phyloP scores from a whole-genome alignment of 2,113 vertebrate genomes.

The Corvus moneduloides region DNA sequence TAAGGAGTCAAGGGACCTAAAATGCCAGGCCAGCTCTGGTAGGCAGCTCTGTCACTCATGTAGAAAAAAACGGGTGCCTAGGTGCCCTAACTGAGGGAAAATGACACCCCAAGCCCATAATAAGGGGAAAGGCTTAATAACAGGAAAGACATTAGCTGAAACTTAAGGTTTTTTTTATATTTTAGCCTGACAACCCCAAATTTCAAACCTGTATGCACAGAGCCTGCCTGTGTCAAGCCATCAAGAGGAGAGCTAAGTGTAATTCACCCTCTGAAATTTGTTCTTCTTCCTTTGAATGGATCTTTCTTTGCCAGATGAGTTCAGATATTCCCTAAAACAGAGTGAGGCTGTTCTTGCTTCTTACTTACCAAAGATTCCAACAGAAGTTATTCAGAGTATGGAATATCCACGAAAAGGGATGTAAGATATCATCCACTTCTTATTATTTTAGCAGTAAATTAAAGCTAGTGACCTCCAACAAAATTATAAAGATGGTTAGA shows the following conservation, averaged over 20 bases:
- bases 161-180: background rate
- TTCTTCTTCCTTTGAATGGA: background rate
- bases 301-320: background rate
- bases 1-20: background rate
- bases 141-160: background rate
- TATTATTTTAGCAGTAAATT: slow-evolving; percentile 49
- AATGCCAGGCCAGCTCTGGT: background rate
- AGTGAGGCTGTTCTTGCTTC: background rate
- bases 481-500: background rate
- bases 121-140: background rate
- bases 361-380: background rate
- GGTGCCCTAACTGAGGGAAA: background rate
- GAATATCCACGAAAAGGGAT: slow-evolving; percentile 10
- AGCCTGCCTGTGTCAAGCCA: background rate
- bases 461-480: background rate
- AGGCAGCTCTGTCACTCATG: background rate
- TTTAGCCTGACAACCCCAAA: background rate
- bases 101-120: background rate
- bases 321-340: background rate
- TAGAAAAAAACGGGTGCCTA: background rate
- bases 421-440: background rate
- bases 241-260: background rate
- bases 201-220: rapidly evolving
- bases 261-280: background rate
- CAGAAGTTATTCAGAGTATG: background rate